Conservation (phyloP, 2,888 invertebrate genomes). For the Tiphia femorata region DNA sequence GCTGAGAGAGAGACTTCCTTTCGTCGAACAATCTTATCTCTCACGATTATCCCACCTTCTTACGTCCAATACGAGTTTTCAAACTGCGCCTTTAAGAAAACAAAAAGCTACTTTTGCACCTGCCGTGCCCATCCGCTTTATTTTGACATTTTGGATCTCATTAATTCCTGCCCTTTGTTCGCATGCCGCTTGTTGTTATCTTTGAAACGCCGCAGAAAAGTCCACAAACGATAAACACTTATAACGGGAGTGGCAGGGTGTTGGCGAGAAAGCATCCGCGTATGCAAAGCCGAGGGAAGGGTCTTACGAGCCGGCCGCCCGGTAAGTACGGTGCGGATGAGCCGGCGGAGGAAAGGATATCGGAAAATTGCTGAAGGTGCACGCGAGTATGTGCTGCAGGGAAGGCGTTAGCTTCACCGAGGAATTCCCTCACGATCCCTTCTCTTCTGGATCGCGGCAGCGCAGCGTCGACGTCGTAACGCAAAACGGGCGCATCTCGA, state of each 20-base stretch:
- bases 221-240: no score
- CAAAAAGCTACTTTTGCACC: no score
- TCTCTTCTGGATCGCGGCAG: neutral
- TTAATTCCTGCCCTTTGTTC: no score
- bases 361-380: slow-evolving; percentile 17
- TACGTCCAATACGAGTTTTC: no score
- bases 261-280: neutral
- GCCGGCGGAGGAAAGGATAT: slow-evolving; percentile 12
- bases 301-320: neutral
- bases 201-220: no score
- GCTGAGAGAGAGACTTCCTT: neutral
- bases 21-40: neutral
- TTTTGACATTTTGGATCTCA: no score
- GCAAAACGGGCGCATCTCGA: no score
- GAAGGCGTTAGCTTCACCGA: slow-evolving; percentile 13
- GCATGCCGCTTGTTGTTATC: no score
- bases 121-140: no score
- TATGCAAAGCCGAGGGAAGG: no score
- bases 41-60: neutral
- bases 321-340: neutral
- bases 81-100: no score
- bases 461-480: no score
- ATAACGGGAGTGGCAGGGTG: neutral
- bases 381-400: slow-evolving; percentile 20
- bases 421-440: slow-evolving; percentile 22